Percentiles rank a stretch among this genome's conserved stretches.
These are phyloP conservation scores for Tretioscincus oriximinensis DNA, from an alignment of 2,113 vertebrate genomes.

Conservation along the genomic window DNA sequence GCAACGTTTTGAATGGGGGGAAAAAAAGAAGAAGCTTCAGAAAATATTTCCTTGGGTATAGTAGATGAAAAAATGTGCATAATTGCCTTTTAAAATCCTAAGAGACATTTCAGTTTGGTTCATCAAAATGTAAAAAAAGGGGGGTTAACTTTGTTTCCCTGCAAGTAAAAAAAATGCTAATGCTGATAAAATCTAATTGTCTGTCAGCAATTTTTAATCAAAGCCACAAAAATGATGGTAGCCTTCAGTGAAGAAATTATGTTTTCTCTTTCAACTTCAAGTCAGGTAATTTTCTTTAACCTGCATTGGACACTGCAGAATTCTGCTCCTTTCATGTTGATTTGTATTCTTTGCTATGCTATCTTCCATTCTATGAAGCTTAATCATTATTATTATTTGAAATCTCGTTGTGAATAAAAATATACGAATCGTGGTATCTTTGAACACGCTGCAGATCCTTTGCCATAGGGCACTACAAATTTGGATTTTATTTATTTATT, in stretches of 20 bases:
- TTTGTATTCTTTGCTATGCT: neutral
- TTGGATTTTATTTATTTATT: no score
- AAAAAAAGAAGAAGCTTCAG: neutral
- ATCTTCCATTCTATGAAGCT: neutral
- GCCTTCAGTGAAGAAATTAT: neutral
- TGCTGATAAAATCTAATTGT: neutral
- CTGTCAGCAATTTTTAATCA: neutral
- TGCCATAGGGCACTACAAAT: no score
- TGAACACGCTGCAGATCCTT: neutral
- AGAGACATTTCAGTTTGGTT: neutral
- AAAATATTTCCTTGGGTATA: neutral
- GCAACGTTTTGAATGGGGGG: fast-evolving
- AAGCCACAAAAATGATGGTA: neutral
- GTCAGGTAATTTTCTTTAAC: neutral
- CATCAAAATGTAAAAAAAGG: neutral
- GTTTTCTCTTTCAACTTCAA: neutral
- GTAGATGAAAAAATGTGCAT: neutral
- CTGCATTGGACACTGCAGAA: neutral
- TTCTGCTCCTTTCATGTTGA: neutral
- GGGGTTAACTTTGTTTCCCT: neutral
- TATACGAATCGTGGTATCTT: neutral
- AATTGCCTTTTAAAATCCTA: neutral
- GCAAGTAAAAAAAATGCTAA: conserved; percentile 26
- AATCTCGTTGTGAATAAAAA: neutral
- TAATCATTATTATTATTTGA: neutral